Conservation (phyloP, 2,888 invertebrate species). For the Labia minor region DNA sequence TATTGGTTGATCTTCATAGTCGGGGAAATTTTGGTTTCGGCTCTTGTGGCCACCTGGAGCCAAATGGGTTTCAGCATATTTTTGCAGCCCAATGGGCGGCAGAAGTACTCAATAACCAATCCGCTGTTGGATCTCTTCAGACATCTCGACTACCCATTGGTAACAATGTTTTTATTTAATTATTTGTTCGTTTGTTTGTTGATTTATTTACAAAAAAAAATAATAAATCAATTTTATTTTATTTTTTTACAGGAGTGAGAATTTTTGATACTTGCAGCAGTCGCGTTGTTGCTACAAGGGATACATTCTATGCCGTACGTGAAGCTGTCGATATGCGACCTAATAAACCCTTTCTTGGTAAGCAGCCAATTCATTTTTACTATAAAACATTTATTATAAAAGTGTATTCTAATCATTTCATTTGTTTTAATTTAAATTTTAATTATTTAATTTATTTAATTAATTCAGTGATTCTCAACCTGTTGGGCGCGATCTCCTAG, state of each 20-base stretch:
- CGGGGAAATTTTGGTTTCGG: background rate
- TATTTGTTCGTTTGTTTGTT: too few species aligned
- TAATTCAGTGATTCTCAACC: too few species aligned
- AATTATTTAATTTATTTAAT: too few species aligned
- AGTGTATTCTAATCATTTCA: too few species aligned
- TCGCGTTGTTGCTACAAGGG: constrained; percentile 29
- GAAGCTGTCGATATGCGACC: constrained; percentile 25
- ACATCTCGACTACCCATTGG: constrained; percentile 31
- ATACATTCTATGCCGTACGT: constrained; percentile 28
- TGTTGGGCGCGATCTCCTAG: too few species aligned
- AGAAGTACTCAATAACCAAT: constrained; percentile 32
- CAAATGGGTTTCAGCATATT: constrained; percentile 31
- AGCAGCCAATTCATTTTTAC: constrained; percentile 13
- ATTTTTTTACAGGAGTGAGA: constrained; percentile 27
- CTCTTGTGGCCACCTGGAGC: constrained; percentile 27
- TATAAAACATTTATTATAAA: background rate
- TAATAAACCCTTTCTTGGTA: constrained; percentile 30
- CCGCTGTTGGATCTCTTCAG: constrained; percentile 22
- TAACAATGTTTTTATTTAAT: constrained; percentile 23
- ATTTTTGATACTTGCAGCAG: constrained; percentile 31
- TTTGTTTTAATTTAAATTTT: too few species aligned
- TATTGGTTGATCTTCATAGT: constrained; percentile 19
- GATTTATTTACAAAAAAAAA: background rate
- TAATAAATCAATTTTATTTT: background rate
- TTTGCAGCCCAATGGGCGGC: constrained; percentile 32